A percentile compares a stretch with the other conserved stretches of the same genome.
phyloP scores from a whole-genome alignment of 35 echinoderm and acorn worm genomes.

The Anneissia japonica region DNA sequence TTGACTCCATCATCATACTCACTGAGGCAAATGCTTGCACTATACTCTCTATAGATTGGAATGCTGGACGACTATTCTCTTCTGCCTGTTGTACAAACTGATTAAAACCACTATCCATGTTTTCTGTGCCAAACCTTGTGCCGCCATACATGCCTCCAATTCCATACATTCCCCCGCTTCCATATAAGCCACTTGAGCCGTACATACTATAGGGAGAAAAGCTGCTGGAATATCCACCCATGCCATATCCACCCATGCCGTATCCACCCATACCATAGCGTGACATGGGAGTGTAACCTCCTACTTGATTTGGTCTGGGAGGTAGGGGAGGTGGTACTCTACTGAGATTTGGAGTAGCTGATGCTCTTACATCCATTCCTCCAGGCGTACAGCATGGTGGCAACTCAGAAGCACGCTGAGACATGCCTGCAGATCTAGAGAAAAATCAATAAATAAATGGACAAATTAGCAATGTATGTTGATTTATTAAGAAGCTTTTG shows the following conservation, averaged over 20 bases:
- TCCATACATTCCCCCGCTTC: conserved; percentile 53
- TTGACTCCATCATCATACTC: conserved; percentile 98
- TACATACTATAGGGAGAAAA: not conserved
- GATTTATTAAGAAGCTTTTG: no score
- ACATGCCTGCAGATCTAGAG: not conserved
- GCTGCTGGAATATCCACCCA: not conserved
- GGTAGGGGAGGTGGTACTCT: conserved; percentile 60
- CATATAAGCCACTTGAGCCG: not conserved
- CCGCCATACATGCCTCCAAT: conserved; percentile 16
- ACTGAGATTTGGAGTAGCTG: not conserved
- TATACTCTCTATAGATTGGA: conserved; percentile 98
- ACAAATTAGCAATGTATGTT: no score
- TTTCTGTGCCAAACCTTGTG: conserved; percentile 18
- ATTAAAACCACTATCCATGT: conserved; percentile 29
- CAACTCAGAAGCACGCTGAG: not conserved
- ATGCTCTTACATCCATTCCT: not conserved
- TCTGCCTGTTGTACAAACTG: conserved; percentile 86
- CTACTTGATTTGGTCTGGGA: conserved; percentile 23
- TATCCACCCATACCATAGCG: conserved; percentile 27
- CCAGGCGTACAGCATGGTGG: not conserved
- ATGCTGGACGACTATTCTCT: conserved; percentile 82
- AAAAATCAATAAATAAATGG: no score
- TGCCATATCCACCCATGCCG: conserved; percentile 24
- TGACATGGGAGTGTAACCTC: conserved; percentile 3
- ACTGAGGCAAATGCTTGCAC: conserved; percentile 91